Percentiles rank a stretch among this genome's conserved stretches.
phyloP scores from a whole-genome alignment of 2,888 invertebrate species.

The Parnassius apollo region DNA sequence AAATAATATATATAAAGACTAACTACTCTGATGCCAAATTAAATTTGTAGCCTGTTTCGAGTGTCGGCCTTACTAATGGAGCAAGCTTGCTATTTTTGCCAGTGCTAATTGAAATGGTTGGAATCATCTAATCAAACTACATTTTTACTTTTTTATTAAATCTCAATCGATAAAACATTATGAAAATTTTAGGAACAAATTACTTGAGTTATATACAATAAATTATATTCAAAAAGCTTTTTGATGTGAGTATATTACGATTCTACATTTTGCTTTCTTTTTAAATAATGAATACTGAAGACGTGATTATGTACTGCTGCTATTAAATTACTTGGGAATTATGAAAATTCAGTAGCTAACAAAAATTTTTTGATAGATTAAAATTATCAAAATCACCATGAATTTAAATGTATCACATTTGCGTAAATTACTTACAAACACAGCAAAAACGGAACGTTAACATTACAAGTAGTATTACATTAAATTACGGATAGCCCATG shows the following conservation, averaged over 20 bases:
- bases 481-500: slow-evolving; percentile 52
- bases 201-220: too few relatives aligned
- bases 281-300: slow-evolving; percentile 1
- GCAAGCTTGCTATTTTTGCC: slow-evolving; percentile 18
- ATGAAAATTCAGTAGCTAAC: background rate
- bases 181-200: too few relatives aligned
- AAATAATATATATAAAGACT: slow-evolving; percentile 47
- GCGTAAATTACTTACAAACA: background rate
- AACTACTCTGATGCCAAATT: slow-evolving; percentile 43
- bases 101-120: slow-evolving; percentile 1
- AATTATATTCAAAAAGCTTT: too few relatives aligned
- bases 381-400: background rate
- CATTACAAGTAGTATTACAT: slow-evolving; percentile 14
- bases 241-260: background rate
- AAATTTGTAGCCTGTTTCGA: slow-evolving; percentile 33
- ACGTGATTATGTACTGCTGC: slow-evolving; percentile 4
- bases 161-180: too few relatives aligned
- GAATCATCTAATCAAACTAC: too few relatives aligned
- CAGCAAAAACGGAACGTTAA: background rate
- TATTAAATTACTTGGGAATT: background rate
- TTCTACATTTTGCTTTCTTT: too few relatives aligned
- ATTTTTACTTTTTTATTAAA: too few relatives aligned
- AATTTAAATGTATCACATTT: background rate
- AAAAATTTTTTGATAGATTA: background rate
- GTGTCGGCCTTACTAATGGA: slow-evolving; percentile 15